Evolutionary conservation across 1,140 invertebrate species (phyloP), one percentile per base, ranked within the genome.

Genomic region (Choristoneura fumiferana): DNA sequence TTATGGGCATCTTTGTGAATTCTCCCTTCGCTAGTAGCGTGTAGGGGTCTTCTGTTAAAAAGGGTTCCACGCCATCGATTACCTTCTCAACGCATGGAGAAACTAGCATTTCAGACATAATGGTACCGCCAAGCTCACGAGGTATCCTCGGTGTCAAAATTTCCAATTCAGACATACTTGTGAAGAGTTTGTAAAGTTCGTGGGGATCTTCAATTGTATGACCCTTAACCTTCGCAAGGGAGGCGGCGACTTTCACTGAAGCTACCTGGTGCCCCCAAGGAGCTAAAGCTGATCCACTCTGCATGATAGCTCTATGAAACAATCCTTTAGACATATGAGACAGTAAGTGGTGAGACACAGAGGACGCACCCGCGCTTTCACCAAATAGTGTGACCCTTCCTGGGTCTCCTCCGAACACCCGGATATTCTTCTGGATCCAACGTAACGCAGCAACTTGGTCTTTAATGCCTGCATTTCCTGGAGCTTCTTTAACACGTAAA

Each of bases 221-320:
- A 5, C 57, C 57, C 43, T 52, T 22, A 0, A 12, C 12, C 43
- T 56, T 60, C 1, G 58, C 62, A 4, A 59, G 8, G 8, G 3
- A 8, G 10, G 9, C 37, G 0, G 66, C 62, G n/a, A n/a, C 5
- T 12, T 54, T 6, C 1, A 62, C 0, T 10, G 66, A 58, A 8
- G 54, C n/a, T 2, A 8, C 0, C 12, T 57, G 35, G n/a, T 77
- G 69, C 1, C 58, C 62, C 60, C 68, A 77, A 3, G 77, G 72
- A 12, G 67, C 76, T 22, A 84, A 60, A 0, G 86, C 81, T 0
- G 80, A 81, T 14, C 87, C 89, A 68, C 87, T 90, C 71, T 90
- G 86, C 39, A 77, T 73, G 18, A 90, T 90, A 12, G 78, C 86
- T 0, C 79, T 73, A 54, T 89, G 76, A 58, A 90, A 90, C 6